Base-by-base conservation (phyloP, 2,888 invertebrate genomes). In the Lottia gigantea region DNA sequence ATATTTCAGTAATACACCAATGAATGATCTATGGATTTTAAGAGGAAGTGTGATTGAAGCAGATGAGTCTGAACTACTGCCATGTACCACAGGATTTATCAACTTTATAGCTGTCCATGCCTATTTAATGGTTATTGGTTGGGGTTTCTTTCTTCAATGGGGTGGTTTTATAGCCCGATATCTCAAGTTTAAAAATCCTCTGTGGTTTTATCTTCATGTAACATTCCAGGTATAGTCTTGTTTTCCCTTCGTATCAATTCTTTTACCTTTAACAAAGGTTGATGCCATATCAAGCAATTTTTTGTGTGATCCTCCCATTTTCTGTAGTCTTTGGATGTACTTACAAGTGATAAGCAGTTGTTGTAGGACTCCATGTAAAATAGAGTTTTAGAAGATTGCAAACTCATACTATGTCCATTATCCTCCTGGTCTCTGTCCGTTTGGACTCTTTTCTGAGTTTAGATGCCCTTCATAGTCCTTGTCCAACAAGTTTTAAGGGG, bases 111-210 rank as follows among this genome's bases (percentile, higher is more conserved):
- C 74, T n/a, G 70, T 80, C 0, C 81, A 81, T 64, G 80, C 78
- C 12, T 74, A 78, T 62, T 71, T 81, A 63, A 80, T 80, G 80
- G 68, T 67, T 12, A 66, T 78, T 12, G 81, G 74, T 31, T 81
- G 78, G 76, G 81, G 80, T 7, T 67, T 80, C 46, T 77, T 78
- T 66, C 76, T 81, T 46, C 78, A 74, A 6, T 75, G 78, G 75
- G 81, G 81, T 47, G 80, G 78, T 26, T 77, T 79, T 40, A 72
- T 80, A 46, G 80, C 80, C 31, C 68, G 81, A 46, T 79, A 79
- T 66, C 55, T 75, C 64, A 72, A 71, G 26, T 68, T 61, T 64
- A 75, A 68, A 63, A 70, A 68, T 16, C 73, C 72, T 15, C 46
- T 72, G 12, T 79, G 80, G 79, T 77, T 78, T 73, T 71, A 75